phyloP scores from a whole-genome alignment of 2,797 vertebrate species.

The Netta rufina region DNA sequence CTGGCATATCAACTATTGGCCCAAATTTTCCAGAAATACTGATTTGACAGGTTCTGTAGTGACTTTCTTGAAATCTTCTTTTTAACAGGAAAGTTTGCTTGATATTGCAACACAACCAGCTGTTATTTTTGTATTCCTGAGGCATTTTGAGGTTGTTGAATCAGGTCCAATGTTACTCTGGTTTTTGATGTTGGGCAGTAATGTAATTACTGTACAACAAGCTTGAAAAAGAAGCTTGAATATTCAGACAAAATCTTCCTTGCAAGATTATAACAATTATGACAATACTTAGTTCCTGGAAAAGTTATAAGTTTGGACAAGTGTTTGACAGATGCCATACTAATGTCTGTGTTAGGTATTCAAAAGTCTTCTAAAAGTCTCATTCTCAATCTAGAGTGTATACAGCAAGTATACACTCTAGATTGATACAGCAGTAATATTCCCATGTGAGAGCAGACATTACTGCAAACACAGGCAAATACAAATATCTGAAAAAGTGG shows the following conservation, averaged over 20 bases:
- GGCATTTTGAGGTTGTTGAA: not conserved
- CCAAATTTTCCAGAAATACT: not conserved
- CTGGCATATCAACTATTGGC: rapidly evolving
- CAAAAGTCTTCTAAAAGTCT: not conserved
- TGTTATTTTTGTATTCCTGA: not conserved
- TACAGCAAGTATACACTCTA: rapidly evolving
- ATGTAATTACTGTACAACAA: not conserved
- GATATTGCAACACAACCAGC: not conserved
- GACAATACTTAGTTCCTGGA: not conserved
- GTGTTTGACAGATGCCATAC: not conserved
- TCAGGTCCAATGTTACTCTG: not conserved
- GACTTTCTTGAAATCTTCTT: not conserved
- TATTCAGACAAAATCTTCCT: not conserved
- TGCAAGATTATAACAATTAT: not conserved
- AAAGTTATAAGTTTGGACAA: not conserved
- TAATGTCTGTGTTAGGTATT: not conserved
- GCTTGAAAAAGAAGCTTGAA: not conserved
- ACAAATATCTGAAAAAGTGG: not conserved
- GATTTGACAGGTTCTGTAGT: not conserved
- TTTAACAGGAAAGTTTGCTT: not conserved
- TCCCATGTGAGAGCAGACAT: not conserved
- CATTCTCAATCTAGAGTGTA: rapidly evolving
- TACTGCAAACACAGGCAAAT: not conserved
- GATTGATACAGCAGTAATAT: too few species aligned
- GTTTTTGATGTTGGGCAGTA: rapidly evolving